Evolutionary conservation across 2,113 vertebrate genomes (phyloP), one percentile per base, ranked within the genome.

Genomic region (Amphiprion ocellaris): DNA sequence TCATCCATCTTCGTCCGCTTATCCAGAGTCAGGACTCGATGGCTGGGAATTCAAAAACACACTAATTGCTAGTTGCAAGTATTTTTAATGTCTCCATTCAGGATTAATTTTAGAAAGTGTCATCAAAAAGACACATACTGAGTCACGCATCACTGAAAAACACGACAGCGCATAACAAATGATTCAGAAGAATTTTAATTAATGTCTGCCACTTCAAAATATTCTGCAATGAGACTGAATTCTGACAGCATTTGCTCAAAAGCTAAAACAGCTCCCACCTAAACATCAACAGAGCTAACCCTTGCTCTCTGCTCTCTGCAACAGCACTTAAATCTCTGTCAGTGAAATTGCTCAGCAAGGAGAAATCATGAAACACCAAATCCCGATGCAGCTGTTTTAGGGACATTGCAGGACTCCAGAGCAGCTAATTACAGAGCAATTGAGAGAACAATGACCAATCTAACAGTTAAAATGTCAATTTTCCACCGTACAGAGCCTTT

Each of bases 171-270:
- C 49, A 79, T 75, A 33, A 17, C 12, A 49, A 12, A 4, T 4
- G 37, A 46, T 33, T 75, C 37, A 10, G 41, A 63, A 16, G n/a
- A 12, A 53, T 75, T 65, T 47, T 68, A 83, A 86, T 71, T 50
- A 55, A 11, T 1, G 16, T 69, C 58, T 6, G 60, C 56, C 62
- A 63, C 52, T 53, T 47, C 21, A 46, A 33, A 12, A 59, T 5
- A 37, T 55, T 75, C n/a, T 16, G 12, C 30, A 59, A 14, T 5
- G 30, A 63, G 50, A 37, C 30, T 41, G 50, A 68, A 41, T 10
- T 39, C 10, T 10, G 0, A 39, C 8, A 33, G 26, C 28, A 10
- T 23, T 44, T 19, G n/a, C 12, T 50, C 23, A 21, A 41, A 63
- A 61, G 41, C 14, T 64, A 7, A 46, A 74, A 21, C 41, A 14